Conservation (phyloP, 2,888 invertebrate genomes). For the Heliconius sara region DNA sequence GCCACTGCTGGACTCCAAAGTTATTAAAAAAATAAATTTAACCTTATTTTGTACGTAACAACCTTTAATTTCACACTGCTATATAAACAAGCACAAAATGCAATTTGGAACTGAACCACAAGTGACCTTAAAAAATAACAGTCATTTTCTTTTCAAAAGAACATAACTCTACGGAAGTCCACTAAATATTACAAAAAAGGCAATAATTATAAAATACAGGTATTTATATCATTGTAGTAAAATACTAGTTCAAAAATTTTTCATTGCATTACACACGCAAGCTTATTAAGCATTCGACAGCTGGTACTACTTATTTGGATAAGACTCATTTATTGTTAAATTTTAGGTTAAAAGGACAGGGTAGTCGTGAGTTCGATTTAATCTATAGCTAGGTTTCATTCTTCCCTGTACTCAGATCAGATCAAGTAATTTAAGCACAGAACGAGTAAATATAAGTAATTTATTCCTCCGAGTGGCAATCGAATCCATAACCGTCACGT, state of each 20-base stretch:
- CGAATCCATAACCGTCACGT: not conserved
- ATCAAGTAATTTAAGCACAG: not conserved
- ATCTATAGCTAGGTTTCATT: too few species aligned
- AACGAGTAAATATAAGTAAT: not conserved
- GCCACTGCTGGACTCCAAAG: too few species aligned
- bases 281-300: not conserved
- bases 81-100: not conserved
- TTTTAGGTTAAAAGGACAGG: too few species aligned
- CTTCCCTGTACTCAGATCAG: too few species aligned
- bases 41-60: too few species aligned
- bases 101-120: not conserved
- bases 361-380: too few species aligned
- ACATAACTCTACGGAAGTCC: conserved; percentile 22
- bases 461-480: not conserved
- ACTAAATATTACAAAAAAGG: not conserved
- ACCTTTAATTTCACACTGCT: too few species aligned
- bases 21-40: too few species aligned
- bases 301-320: conserved; percentile 34
- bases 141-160: conserved; percentile 3
- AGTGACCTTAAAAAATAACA: not conserved
- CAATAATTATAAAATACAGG: not conserved
- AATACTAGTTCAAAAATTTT: conserved; percentile 16
- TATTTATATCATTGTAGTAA: not conserved
- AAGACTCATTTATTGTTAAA: not conserved
- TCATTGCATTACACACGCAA: conserved; percentile 23